Conservation (phyloP, 2,113 vertebrate genomes). For the Brienomyrus brachyistius region DNA sequence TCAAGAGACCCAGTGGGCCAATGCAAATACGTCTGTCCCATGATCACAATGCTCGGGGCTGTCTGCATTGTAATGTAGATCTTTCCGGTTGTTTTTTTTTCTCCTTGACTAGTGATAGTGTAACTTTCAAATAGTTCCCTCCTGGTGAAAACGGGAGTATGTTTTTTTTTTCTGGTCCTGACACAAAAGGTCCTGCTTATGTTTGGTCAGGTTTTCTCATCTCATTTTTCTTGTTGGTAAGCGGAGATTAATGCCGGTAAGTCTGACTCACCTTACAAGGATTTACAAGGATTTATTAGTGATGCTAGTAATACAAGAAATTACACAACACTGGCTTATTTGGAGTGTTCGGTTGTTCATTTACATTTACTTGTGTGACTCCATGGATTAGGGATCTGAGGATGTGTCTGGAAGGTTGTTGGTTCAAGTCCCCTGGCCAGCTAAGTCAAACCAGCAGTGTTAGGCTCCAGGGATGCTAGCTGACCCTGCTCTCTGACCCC, state of each 20-base stretch:
- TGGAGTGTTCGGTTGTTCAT: neutral
- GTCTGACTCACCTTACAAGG: neutral
- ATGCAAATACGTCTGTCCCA: constrained; percentile 63
- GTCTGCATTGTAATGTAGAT: constrained; percentile 62
- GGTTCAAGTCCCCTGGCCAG: neutral
- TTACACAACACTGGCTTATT: neutral
- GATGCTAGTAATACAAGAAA: neutral
- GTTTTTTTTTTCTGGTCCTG: neutral
- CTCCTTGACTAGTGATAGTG: constrained; percentile 21
- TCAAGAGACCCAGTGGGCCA: constrained; percentile 74
- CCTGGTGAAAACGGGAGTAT: neutral
- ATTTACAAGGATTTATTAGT: neutral
- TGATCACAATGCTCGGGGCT: constrained; percentile 62
- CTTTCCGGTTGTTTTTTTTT: constrained; percentile 44
- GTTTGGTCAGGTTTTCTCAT: neutral
- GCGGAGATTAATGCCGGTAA: neutral
- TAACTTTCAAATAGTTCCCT: constrained; percentile 39
- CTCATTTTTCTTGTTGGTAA: neutral
- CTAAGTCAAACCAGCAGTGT: neutral
- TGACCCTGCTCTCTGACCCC: neutral
- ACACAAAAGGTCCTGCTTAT: neutral
- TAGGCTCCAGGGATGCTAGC: neutral
- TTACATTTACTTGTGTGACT: neutral
- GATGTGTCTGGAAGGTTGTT: neutral
- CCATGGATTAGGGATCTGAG: neutral